Evolutionary conservation across 1,140 invertebrate species (phyloP).

Genomic region (Meloidogyne exigua): DNA sequence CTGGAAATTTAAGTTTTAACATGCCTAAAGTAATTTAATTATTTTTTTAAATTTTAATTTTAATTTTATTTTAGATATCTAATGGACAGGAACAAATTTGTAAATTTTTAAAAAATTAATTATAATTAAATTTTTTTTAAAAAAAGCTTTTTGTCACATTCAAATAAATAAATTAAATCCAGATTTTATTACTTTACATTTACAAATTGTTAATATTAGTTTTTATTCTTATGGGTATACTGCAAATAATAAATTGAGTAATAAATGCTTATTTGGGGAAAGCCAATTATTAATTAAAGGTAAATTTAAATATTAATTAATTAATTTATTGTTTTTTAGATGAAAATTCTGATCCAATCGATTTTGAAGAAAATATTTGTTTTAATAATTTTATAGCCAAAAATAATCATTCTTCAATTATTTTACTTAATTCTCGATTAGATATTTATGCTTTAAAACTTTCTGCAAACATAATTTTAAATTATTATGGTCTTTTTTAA

Average conservation of each 20-base stretch:
- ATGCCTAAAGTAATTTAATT: neutral
- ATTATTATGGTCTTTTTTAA: neutral
- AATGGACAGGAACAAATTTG: neutral
- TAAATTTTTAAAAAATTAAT: neutral
- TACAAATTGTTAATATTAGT: conserved; percentile 8
- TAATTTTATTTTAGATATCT: neutral
- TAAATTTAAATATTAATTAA: neutral
- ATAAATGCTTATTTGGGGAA: neutral
- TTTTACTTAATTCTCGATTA: neutral
- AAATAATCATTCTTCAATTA: neutral
- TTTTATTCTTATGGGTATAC: neutral
- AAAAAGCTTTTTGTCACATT: conserved; percentile 55
- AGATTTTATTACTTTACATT: conserved; percentile 35
- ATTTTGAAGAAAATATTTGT: neutral
- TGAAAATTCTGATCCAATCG: conserved; percentile 14
- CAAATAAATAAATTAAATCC: conserved; percentile 42
- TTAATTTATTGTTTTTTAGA: neutral
- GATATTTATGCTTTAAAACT: conserved; percentile 5
- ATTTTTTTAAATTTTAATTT: neutral
- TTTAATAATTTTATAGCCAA: neutral
- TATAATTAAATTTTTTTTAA: neutral
- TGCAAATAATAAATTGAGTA: neutral
- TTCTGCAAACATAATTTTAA: neutral
- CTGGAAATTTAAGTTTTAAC: conserved; percentile 4
- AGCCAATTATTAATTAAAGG: neutral